These are phyloP conservation scores for Apis dorsata DNA, from an alignment of 1,140 invertebrate genomes.

Conservation along the genomic window DNA sequence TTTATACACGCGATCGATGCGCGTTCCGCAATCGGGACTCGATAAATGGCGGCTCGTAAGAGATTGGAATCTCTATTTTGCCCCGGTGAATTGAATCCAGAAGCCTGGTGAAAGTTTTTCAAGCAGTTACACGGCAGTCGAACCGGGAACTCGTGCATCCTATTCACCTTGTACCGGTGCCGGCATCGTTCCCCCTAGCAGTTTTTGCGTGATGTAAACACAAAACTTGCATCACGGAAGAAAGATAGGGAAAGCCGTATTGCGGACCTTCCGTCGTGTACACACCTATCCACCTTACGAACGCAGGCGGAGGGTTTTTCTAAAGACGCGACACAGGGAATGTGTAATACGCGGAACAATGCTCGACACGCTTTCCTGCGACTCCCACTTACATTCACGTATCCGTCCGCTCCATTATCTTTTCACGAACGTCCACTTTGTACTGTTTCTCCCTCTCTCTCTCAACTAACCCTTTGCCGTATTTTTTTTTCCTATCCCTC, in stretches of 20 bases:
- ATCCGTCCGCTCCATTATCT: conserved; percentile 61
- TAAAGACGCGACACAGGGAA: conserved; percentile 64
- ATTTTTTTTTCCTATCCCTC: neutral
- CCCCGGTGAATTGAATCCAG: conserved; percentile 21
- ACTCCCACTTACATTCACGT: conserved; percentile 62
- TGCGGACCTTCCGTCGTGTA: conserved; percentile 41
- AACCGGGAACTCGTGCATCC: conserved; percentile 32
- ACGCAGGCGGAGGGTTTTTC: conserved; percentile 53
- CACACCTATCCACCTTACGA: conserved; percentile 40
- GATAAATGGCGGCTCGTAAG: neutral
- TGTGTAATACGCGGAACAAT: conserved; percentile 66
- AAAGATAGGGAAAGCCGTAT: conserved; percentile 33
- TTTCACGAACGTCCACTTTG: conserved; percentile 67
- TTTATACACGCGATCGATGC: neutral
- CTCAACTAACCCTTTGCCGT: too few relatives aligned
- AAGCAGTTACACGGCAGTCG: conserved; percentile 35
- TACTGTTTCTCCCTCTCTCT: conserved; percentile 29
- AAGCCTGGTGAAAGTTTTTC: conserved; percentile 4
- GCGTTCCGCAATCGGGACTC: neutral
- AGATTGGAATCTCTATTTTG: conserved; percentile 30
- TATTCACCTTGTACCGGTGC: conserved; percentile 50
- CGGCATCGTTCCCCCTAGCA: conserved; percentile 19
- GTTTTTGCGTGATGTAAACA: conserved; percentile 62
- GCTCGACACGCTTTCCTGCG: conserved; percentile 63
- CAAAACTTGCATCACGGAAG: conserved; percentile 59